Conservation (phyloP, 1,140 invertebrate genomes). For the Dendroctonus ponderosae region DNA sequence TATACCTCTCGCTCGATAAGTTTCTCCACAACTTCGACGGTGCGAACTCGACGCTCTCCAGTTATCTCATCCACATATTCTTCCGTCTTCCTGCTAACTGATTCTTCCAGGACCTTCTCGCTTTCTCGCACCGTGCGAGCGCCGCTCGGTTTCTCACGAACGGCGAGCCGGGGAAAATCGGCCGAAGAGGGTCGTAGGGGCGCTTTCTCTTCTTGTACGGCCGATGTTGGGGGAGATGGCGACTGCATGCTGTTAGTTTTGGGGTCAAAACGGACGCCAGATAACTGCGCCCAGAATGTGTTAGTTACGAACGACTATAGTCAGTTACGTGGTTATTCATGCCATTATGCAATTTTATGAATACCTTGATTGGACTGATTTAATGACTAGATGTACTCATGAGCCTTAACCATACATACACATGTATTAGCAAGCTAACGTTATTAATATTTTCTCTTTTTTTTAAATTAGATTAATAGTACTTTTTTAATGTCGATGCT, state of each 20-base stretch:
- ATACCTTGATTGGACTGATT: slow-evolving; percentile 1
- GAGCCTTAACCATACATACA: slow-evolving; percentile 10
- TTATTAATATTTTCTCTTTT: background rate
- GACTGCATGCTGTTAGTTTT: slow-evolving; percentile 36
- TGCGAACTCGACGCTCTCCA: slow-evolving; percentile 80
- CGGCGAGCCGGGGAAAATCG: slow-evolving; percentile 78
- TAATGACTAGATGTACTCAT: slow-evolving; percentile 19
- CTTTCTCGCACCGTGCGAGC: slow-evolving; percentile 79
- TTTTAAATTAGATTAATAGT: background rate
- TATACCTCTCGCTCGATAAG: slow-evolving; percentile 92
- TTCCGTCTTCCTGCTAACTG: slow-evolving; percentile 80
- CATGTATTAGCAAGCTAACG: background rate
- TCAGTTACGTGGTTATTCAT: background rate
- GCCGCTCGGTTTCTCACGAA: slow-evolving; percentile 77
- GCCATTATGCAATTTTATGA: background rate
- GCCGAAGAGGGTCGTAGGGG: slow-evolving; percentile 59
- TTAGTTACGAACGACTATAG: slow-evolving; percentile 23
- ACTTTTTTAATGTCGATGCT: too few species aligned
- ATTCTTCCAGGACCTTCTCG: slow-evolving; percentile 85
- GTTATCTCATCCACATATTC: slow-evolving; percentile 83
- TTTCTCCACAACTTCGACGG: slow-evolving; percentile 91
- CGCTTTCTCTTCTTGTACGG: background rate
- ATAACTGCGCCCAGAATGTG: slow-evolving; percentile 28
- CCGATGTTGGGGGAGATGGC: slow-evolving; percentile 13
- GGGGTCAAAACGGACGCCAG: slow-evolving; percentile 18